Conservation (phyloP, 2,113 vertebrate species). For the Cichladusa arquata region DNA sequence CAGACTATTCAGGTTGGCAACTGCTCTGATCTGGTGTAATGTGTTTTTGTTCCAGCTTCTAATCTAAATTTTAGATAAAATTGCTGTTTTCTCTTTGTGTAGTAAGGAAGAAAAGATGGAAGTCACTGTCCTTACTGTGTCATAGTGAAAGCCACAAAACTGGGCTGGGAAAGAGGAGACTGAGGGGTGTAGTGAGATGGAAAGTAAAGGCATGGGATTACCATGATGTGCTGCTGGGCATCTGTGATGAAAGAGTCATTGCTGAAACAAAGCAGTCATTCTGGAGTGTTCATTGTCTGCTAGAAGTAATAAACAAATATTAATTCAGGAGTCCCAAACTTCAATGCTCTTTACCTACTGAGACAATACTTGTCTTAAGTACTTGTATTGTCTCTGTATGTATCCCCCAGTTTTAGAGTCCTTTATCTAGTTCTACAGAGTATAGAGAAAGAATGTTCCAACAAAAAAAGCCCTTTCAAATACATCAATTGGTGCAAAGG, state of each 20-base stretch:
- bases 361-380: background rate
- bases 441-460: background rate
- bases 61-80: background rate
- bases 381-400: background rate
- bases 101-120: background rate
- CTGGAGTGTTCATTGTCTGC: background rate
- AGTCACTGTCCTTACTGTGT: background rate
- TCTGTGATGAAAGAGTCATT: background rate
- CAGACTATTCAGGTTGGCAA: background rate
- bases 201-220: background rate
- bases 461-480: background rate
- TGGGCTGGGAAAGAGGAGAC: background rate
- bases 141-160: background rate
- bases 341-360: background rate
- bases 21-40: background rate
- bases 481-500: background rate
- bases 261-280: background rate
- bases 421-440: background rate
- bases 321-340: background rate
- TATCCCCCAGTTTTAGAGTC: background rate
- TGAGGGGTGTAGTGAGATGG: background rate
- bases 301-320: background rate
- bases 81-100: background rate
- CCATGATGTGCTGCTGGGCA: background rate
- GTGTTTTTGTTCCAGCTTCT: background rate